Evolutionary conservation across 1,140 invertebrate species (phyloP).

Genomic region (Pseudobourletiella spinata): DNA sequence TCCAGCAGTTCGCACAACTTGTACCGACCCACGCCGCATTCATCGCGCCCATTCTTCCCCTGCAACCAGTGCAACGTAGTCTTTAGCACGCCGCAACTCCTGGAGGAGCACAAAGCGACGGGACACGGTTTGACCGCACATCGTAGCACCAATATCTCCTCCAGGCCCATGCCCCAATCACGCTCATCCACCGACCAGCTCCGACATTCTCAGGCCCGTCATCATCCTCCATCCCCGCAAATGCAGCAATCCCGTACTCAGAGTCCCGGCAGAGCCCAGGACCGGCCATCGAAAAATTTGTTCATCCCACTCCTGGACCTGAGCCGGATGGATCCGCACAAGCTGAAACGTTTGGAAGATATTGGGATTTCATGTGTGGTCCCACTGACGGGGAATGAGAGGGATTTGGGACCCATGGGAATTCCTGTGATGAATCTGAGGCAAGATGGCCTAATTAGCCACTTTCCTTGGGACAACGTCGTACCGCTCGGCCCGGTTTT

Average conservation of each 20-base stretch:
- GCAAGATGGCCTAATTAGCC: not conserved
- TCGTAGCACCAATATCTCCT: not conserved
- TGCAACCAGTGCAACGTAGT: conserved; percentile 10
- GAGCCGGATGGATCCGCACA: conserved; percentile 11
- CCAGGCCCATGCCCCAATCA: not conserved
- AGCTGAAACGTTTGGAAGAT: conserved; percentile 18
- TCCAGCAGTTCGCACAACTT: not conserved
- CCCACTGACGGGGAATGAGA: conserved; percentile 23
- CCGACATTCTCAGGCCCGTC: not conserved
- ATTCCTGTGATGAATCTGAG: conserved; percentile 20
- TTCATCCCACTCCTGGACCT: conserved; percentile 28
- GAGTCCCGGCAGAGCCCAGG: not conserved
- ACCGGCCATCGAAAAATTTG: conserved; percentile 1
- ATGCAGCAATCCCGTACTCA: conserved; percentile 5
- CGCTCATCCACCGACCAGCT: not conserved
- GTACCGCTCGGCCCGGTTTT: conserved; percentile 20
- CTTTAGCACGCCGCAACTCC: not conserved
- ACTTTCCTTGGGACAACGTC: conserved; percentile 19
- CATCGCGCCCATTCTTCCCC: not conserved
- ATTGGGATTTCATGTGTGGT: conserved; percentile 22
- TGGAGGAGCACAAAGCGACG: conserved; percentile 18
- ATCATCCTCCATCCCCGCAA: conserved; percentile 1
- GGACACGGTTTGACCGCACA: not conserved
- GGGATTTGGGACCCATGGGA: conserved; percentile 16
- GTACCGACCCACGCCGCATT: not conserved